Conservation (phyloP, 2,797 vertebrate species). For the Chlorospingus semifuscus region DNA sequence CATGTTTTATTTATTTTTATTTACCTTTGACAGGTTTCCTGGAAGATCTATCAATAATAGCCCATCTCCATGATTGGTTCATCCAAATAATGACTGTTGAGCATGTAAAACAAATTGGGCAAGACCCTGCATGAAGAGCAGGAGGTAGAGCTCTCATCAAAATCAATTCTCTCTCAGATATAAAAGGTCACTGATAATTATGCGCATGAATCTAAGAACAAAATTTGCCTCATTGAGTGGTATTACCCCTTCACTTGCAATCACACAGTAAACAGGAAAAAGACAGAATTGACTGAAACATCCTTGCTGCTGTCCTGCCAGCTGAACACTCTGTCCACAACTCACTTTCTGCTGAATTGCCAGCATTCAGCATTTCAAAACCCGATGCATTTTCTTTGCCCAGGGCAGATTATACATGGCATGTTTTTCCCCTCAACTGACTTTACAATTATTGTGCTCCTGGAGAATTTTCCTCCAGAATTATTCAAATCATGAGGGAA, state of each 20-base stretch:
- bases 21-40: background rate
- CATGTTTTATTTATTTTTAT: slow-evolving; percentile 11
- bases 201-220: background rate
- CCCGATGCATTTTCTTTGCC: background rate
- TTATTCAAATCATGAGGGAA: background rate
- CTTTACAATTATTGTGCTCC: background rate
- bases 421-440: background rate
- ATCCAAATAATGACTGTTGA: background rate
- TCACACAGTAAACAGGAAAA: background rate
- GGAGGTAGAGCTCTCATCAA: background rate
- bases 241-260: background rate
- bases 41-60: background rate
- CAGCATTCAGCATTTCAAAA: background rate
- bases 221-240: slow-evolving; percentile 7
- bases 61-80: slow-evolving; percentile 1
- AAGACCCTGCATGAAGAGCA: background rate
- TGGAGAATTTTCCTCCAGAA: background rate
- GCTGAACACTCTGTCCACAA: background rate
- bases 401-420: background rate
- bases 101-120: slow-evolving; percentile 15
- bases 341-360: background rate
- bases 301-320: background rate
- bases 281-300: background rate
- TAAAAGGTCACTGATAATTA: slow-evolving; percentile 47
- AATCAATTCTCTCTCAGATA: slow-evolving; percentile 22